Percentiles rank a stretch among this genome's conserved stretches.
Evolutionary conservation across 2,113 vertebrate species (phyloP).

Genomic region (Lasiurus borealis): DNA sequence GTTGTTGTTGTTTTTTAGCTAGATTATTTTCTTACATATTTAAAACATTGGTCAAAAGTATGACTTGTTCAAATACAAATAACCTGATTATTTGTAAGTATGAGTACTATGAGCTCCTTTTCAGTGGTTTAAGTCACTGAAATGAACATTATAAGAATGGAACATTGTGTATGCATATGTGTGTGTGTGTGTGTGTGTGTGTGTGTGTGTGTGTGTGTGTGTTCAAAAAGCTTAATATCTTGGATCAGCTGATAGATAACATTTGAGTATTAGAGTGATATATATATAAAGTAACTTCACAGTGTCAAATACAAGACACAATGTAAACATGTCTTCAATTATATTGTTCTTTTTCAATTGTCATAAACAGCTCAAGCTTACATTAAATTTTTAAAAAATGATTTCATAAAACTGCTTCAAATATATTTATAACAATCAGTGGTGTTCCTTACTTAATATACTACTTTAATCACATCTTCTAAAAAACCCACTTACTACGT

Average conservation of each 20-base stretch:
- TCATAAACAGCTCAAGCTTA: neutral
- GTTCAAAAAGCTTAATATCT: neutral
- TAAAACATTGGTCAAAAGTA: neutral
- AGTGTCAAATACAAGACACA: neutral
- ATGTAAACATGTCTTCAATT: neutral
- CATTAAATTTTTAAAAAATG: neutral
- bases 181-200: neutral
- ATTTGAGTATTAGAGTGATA: neutral
- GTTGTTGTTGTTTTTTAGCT: neutral
- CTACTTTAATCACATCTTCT: neutral
- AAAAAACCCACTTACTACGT: neutral
- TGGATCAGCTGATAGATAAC: neutral
- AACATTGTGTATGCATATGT: fast-evolving
- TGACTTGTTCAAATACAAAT: neutral
- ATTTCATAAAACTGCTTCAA: neutral
- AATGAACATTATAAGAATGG: neutral
- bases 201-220: too few species aligned
- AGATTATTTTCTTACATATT: neutral
- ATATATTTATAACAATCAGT: neutral
- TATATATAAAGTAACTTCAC: neutral
- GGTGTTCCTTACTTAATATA: neutral
- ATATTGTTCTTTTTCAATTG: neutral
- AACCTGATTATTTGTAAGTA: neutral
- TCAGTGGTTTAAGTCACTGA: neutral
- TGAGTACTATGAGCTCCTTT: neutral